Conservation (phyloP, 2,113 vertebrate genomes). For the Phrynosoma platyrhinos region DNA sequence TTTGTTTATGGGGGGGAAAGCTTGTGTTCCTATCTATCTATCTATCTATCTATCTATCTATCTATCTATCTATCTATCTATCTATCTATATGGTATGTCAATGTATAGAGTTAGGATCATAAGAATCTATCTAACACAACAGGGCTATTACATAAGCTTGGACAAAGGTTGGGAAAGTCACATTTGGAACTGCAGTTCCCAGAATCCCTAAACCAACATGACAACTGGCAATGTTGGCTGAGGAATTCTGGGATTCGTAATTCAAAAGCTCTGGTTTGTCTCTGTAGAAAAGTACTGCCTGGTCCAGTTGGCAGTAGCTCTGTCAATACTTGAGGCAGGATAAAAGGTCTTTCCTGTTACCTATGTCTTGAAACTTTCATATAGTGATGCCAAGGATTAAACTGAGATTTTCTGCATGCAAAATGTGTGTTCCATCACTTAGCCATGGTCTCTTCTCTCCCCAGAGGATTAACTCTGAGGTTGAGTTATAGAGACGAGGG, state of each 20-base stretch:
- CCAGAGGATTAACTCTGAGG: not conserved
- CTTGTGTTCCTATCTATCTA: too few species aligned
- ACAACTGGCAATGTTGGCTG: too few species aligned
- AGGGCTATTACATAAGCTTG: too few species aligned
- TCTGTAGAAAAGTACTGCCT: not conserved
- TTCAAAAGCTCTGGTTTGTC: not conserved
- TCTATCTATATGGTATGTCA: too few species aligned
- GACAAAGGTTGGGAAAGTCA: not conserved
- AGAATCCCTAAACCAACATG: too few species aligned
- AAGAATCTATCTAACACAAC: not conserved
- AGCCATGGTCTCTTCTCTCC: not conserved
- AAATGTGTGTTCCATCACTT: not conserved
- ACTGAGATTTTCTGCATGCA: not conserved
- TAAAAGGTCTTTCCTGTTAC: not conserved
- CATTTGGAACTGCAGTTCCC: too few species aligned
- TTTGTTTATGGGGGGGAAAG: not conserved
- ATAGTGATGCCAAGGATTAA: not conserved
- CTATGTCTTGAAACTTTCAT: not conserved
- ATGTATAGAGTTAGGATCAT: not conserved
- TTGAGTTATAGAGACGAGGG: not conserved
- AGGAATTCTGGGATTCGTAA: too few species aligned
- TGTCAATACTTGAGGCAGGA: not conserved
- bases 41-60: too few species aligned
- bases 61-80: too few species aligned
- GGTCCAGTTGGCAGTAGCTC: not conserved